A percentile compares a stretch with the other conserved stretches of the same genome.
Evolutionary conservation across 2,797 vertebrate genomes (phyloP).

Genomic region (Brotula barbata): DNA sequence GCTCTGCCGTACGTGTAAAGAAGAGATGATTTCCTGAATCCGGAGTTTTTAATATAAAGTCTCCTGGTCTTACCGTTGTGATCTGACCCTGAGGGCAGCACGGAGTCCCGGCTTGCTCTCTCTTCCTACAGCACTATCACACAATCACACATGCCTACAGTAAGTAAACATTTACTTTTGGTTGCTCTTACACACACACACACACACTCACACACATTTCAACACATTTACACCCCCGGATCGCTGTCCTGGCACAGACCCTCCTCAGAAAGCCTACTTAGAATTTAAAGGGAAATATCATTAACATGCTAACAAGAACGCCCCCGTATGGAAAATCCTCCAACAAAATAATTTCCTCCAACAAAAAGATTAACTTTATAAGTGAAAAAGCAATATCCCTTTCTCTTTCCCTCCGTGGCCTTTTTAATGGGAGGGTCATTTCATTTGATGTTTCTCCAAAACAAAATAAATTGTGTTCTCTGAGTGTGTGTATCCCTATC

Average conservation of each 20-base stretch:
- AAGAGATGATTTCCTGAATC: conserved; percentile 22
- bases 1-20: conserved; percentile 1
- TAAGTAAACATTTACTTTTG: conserved; percentile 59
- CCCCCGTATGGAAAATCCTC: conserved; percentile 49
- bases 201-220: conserved; percentile 35
- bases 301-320: conserved; percentile 26
- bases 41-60: conserved; percentile 36
- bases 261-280: background rate
- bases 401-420: conserved; percentile 63
- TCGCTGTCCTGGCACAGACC: conserved; percentile 35
- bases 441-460: conserved; percentile 74
- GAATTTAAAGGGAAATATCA: conserved; percentile 45
- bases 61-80: conserved; percentile 39
- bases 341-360: conserved; percentile 61
- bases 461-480: conserved; percentile 75
- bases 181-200: no score
- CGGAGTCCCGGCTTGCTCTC: conserved; percentile 46
- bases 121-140: conserved; percentile 30
- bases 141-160: conserved; percentile 56
- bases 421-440: conserved; percentile 77
- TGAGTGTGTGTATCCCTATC: conserved; percentile 58
- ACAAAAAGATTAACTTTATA: conserved; percentile 71
- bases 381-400: conserved; percentile 77
- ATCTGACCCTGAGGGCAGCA: conserved; percentile 44
- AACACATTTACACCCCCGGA: conserved; percentile 55